These are phyloP conservation scores for Campaea margaritaria DNA, from an alignment of 2,888 invertebrate genomes.

Conservation along the genomic window DNA sequence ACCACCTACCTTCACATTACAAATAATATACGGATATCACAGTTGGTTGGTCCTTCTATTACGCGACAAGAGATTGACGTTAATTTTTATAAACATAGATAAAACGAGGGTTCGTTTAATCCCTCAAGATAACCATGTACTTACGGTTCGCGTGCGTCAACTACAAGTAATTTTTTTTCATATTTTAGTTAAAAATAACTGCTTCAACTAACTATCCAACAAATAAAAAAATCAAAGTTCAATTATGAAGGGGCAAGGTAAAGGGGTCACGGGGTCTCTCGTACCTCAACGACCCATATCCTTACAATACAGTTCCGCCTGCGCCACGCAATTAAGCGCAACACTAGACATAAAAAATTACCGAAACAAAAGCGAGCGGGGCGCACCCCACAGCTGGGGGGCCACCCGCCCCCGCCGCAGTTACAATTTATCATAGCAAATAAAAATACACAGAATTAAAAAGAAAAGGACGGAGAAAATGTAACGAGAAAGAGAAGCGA, in stretches of 20 bases:
- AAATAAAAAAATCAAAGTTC: conserved; percentile 2
- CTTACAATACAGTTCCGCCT: conserved; percentile 78
- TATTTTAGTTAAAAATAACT: not conserved
- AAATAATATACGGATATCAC: no score
- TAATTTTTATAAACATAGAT: no score
- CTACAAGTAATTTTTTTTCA: not conserved
- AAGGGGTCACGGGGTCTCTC: conserved; percentile 68
- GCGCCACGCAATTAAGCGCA: conserved; percentile 80
- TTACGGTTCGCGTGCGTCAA: no score
- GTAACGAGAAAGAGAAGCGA: conserved; percentile 72
- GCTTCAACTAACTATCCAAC: not conserved
- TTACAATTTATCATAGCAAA: conserved; percentile 85
- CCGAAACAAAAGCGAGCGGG: conserved; percentile 81
- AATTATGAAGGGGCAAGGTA: conserved; percentile 61
- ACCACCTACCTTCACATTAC: no score
- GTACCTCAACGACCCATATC: conserved; percentile 73
- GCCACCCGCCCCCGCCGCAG: conserved; percentile 62
- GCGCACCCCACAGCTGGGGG: conserved; percentile 47
- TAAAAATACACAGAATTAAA: conserved; percentile 84
- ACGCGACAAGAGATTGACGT: no score
- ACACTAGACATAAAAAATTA: conserved; percentile 84
- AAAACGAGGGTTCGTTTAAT: no score
- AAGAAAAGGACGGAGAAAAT: conserved; percentile 81
- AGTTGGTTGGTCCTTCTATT: no score
- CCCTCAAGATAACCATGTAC: no score